Percentiles rank a stretch among this genome's conserved stretches.
Conservation (phyloP, 2,888 invertebrate genomes). For the Branchipolynoe longqiensis region DNA sequence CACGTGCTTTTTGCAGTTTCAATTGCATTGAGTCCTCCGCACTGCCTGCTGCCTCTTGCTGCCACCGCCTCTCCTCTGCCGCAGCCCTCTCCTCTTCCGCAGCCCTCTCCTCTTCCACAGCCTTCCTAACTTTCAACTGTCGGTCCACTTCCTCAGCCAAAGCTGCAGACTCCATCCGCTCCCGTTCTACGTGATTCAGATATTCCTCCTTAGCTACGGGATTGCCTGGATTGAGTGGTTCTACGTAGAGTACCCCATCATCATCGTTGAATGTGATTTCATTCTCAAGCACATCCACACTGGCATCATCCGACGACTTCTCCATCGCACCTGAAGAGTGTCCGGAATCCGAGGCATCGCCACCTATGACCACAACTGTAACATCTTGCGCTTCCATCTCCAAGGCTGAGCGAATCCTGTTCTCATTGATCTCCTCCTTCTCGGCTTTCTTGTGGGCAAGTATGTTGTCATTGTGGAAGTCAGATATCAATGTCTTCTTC, state of each 20-base stretch:
- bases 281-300: slow-evolving; percentile 23
- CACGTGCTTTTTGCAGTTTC: neutral
- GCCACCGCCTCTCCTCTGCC: no score
- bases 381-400: neutral
- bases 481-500: slow-evolving; percentile 28
- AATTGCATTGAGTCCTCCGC: no score
- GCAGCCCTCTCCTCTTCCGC: no score
- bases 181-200: neutral
- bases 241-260: slow-evolving; percentile 43
- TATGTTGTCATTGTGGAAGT: neutral
- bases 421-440: slow-evolving; percentile 2
- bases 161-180: neutral
- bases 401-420: neutral
- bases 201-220: slow-evolving; percentile 30
- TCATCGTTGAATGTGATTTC: slow-evolving; percentile 56
- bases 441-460: neutral
- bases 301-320: slow-evolving; percentile 27
- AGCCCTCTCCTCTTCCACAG: no score
- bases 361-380: slow-evolving; percentile 15
- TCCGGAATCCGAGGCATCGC: slow-evolving; percentile 47
- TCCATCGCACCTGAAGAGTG: slow-evolving; percentile 35
- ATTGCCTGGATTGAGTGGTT: slow-evolving; percentile 12
- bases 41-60: no score
- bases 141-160: neutral
- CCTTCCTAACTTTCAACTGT: neutral